These are phyloP conservation scores for Dufourea novaeangliae DNA, from an alignment of 1,140 invertebrate species.

Conservation along the genomic window DNA sequence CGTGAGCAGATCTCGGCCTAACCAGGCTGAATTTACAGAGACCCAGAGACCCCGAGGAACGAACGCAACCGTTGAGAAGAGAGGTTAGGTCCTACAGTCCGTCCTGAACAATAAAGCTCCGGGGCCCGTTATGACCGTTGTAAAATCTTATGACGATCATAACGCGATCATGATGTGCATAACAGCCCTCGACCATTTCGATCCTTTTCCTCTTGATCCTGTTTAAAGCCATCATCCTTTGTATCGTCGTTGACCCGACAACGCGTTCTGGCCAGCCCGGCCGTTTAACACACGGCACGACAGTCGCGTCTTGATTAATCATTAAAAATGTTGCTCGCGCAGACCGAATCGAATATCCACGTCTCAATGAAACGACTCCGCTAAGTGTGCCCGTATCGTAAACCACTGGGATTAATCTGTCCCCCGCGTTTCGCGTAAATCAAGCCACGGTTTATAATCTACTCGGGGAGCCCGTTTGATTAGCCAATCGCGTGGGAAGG, in stretches of 20 bases:
- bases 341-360: constrained; percentile 19
- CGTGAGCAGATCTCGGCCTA: constrained; percentile 28
- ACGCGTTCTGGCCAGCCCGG: constrained; percentile 6
- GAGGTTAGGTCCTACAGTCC: constrained; percentile 38
- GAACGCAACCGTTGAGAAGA: constrained; percentile 11
- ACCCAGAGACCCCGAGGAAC: constrained; percentile 7
- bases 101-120: constrained; percentile 62
- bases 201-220: constrained; percentile 34
- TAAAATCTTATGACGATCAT: constrained; percentile 77
- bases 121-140: constrained; percentile 68
- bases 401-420: not conserved
- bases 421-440: constrained; percentile 5
- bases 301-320: constrained; percentile 42
- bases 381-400: not conserved
- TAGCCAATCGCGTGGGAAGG: not conserved
- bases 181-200: constrained; percentile 50
- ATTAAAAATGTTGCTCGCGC: constrained; percentile 18
- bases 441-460: not conserved
- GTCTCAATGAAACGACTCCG: constrained; percentile 6
- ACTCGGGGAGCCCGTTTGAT: not conserved
- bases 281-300: constrained; percentile 3
- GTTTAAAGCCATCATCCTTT: constrained; percentile 31
- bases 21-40: constrained; percentile 44
- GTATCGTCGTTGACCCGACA: constrained; percentile 1
- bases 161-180: constrained; percentile 74